Evolutionary conservation across 2,888 invertebrate genomes (phyloP).

Genomic region (Eledone cirrhosa): DNA sequence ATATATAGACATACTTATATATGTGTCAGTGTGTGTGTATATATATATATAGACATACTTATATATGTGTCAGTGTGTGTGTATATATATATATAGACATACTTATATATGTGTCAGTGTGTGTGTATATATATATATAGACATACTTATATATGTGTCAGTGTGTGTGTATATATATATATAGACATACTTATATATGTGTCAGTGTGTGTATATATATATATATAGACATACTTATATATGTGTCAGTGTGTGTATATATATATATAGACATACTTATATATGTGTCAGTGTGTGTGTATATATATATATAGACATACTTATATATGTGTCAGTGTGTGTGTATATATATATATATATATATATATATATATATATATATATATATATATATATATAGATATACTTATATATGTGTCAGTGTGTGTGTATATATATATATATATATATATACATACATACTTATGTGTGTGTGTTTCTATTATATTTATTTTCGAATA

Average conservation of each 20-base stretch:
- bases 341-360: background rate
- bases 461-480: background rate
- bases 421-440: background rate
- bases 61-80: too few species aligned
- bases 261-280: background rate
- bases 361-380: background rate
- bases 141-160: background rate
- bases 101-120: too few species aligned
- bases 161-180: background rate
- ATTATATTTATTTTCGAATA: background rate
- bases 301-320: background rate
- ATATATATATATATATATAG: background rate
- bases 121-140: background rate
- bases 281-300: background rate
- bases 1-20: too few species aligned
- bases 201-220: background rate
- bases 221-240: background rate
- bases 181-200: background rate
- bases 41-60: too few species aligned
- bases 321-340: background rate
- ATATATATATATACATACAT: background rate
- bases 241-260: background rate
- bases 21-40: too few species aligned
- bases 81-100: too few species aligned
- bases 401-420: background rate